Base-by-base conservation (phyloP, 2,797 vertebrate species). In the Pelochelys cantorii region DNA sequence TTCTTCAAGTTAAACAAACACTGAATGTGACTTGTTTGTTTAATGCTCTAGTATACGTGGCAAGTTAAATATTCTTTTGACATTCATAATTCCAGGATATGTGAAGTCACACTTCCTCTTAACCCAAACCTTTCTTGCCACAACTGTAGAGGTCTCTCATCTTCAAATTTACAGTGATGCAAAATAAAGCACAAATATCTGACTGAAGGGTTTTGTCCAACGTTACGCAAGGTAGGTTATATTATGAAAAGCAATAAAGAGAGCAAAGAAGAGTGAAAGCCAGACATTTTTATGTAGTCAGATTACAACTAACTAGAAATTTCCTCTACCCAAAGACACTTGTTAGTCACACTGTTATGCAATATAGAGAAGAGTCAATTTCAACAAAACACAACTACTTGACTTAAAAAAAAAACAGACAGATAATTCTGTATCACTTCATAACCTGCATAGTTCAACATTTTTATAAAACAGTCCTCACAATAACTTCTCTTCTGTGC, bases 1-100 rank as follows among this genome's bases (percentile, higher is more conserved):
- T 89, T 34, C 83, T 91, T 95, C 88, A 75, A 3, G 86, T 94
- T 92, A 95, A 97, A 94, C 94, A 98, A 89, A 93, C 83, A 95
- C 91, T 75, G 42, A 83, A 48, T 84, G 57, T 90, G 94, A 90
- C 87, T 91, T 94, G 89, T 95, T 90, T 97, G 94, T 65, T 94
- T 93, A 95, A 89, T 78, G 68, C 79, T 86, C 92, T 57, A 56
- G 95, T 84, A 84, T 93, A 97, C 79, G 82, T 97, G 96, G 94
- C 96, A 97, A 95, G 88, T 48, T 88, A 94, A 89, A 96, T 83
- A 97, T 93, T 83, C 88, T 90, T 71, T 71, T 75, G 75, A 90
- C 93, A 86, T 88, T 86, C 4, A 89, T 96, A 86, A 11, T 90
- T 93, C 94, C 95, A 94, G 93, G 93, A 94, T 62, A 54, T 79